Percentiles rank a stretch among this genome's conserved stretches.
Evolutionary conservation across 1,140 invertebrate genomes (phyloP).

Genomic region (Drosophila sp.): DNA sequence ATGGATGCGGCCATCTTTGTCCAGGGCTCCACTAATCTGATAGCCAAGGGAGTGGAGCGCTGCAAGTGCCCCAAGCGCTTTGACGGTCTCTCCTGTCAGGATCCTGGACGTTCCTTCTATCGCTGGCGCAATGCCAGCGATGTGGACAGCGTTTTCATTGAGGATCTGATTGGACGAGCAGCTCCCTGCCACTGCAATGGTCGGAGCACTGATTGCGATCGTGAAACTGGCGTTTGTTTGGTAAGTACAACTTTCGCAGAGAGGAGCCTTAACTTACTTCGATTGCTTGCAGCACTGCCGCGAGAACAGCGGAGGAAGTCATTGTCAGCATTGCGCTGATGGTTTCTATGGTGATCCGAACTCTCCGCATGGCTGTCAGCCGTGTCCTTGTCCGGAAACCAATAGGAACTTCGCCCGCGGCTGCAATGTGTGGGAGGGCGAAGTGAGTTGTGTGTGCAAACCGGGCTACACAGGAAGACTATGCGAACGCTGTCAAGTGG

Average conservation of each 20-base stretch:
- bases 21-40: slow-evolving; percentile 85
- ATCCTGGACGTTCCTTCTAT: slow-evolving; percentile 94
- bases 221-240: slow-evolving; percentile 92
- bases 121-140: slow-evolving; percentile 86
- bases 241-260: slow-evolving; percentile 84
- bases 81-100: slow-evolving; percentile 92
- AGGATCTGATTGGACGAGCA: slow-evolving; percentile 90
- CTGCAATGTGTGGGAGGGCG: slow-evolving; percentile 86
- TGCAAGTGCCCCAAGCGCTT: slow-evolving; percentile 93
- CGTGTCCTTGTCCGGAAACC: slow-evolving; percentile 93
- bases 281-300: slow-evolving; percentile 89
- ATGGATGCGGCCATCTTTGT: slow-evolving; percentile 91
- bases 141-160: slow-evolving; percentile 73
- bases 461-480: slow-evolving; percentile 87
- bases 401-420: slow-evolving; percentile 89
- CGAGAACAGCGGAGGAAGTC: slow-evolving; percentile 90
- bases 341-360: slow-evolving; percentile 93
- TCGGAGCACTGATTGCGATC: slow-evolving; percentile 90
- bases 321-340: slow-evolving; percentile 91
- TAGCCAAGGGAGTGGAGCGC: slow-evolving; percentile 92
- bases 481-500: slow-evolving; percentile 89
- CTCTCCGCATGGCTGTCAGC: slow-evolving; percentile 86
- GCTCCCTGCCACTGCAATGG: slow-evolving; percentile 92
- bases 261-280: background rate
- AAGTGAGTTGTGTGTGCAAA: slow-evolving; percentile 88